Conservation (phyloP, 2,113 vertebrate species). For the Aramus guarauna region DNA sequence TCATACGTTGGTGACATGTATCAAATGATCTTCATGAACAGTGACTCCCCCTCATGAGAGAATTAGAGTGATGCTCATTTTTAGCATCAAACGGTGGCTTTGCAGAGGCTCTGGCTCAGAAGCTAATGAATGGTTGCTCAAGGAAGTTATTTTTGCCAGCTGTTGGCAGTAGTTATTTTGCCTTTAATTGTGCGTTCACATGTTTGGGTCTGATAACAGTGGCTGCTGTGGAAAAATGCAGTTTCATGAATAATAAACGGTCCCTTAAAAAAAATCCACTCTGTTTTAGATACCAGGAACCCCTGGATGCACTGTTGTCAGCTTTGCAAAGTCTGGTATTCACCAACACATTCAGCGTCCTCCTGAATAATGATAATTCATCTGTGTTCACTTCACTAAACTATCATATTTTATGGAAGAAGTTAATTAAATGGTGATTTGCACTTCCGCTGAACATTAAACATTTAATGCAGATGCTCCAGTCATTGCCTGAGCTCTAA, state of each 20-base stretch:
- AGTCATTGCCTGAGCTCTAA: constrained; percentile 54
- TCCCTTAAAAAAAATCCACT: background rate
- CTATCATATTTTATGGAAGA: constrained; percentile 64
- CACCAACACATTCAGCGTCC: background rate
- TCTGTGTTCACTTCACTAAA: constrained; percentile 60
- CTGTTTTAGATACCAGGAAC: background rate
- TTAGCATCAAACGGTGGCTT: background rate
- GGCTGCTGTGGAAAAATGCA: background rate
- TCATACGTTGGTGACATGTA: background rate
- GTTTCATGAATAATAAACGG: constrained; percentile 7
- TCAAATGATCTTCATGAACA: background rate
- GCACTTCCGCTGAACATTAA: constrained; percentile 64
- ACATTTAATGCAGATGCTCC: constrained; percentile 67
- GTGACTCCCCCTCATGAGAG: background rate
- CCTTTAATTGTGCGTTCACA: background rate
- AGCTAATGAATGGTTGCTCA: background rate
- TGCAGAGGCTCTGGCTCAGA: background rate
- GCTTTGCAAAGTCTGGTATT: background rate
- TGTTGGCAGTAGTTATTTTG: constrained; percentile 28
- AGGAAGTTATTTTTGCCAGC: constrained; percentile 4
- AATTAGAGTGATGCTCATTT: background rate
- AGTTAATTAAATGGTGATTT: constrained; percentile 71
- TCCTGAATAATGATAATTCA: constrained; percentile 54
- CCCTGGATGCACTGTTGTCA: background rate
- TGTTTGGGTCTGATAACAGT: background rate